These are phyloP conservation scores for Stomorhina lunata DNA, from an alignment of 2,888 invertebrate species.

Conservation along the genomic window DNA sequence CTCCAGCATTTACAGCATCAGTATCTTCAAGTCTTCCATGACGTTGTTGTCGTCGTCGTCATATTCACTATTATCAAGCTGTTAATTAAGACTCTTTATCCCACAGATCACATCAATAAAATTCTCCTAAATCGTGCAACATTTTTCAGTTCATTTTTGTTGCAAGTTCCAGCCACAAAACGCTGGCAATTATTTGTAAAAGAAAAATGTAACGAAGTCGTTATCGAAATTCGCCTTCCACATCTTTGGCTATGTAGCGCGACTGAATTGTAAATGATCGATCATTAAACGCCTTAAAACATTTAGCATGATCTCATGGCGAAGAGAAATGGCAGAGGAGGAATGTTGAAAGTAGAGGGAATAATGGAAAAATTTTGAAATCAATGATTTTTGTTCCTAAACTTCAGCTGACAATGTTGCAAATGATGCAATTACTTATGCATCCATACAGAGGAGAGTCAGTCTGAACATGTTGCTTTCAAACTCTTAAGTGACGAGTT, in stretches of 20 bases:
- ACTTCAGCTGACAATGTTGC: too few relatives aligned
- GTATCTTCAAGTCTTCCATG: background rate
- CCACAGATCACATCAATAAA: conserved; percentile 62
- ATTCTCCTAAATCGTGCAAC: conserved; percentile 37
- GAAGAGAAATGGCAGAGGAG: background rate
- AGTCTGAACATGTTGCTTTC: too few relatives aligned
- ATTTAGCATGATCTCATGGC: conserved; percentile 43
- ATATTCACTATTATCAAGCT: conserved; percentile 60
- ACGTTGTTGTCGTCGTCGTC: background rate
- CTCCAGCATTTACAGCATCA: too few relatives aligned
- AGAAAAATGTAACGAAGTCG: conserved; percentile 56
- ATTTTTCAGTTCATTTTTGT: conserved; percentile 19
- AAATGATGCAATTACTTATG: too few relatives aligned
- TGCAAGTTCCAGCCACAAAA: background rate
- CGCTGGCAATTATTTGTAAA: conserved; percentile 42
- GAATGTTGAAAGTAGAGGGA: background rate
- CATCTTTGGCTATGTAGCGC: conserved; percentile 12
- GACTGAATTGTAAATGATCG: conserved; percentile 51
- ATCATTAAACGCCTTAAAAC: conserved; percentile 64
- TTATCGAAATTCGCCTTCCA: conserved; percentile 62
- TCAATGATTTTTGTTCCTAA: conserved; percentile 27
- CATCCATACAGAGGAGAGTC: too few relatives aligned
- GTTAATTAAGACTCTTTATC: conserved; percentile 62
- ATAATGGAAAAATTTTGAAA: background rate
- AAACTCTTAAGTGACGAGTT: conserved; percentile 51